Evolutionary conservation across 2,797 vertebrate genomes (phyloP).

Genomic region (Pipistrellus pygmaeus): DNA sequence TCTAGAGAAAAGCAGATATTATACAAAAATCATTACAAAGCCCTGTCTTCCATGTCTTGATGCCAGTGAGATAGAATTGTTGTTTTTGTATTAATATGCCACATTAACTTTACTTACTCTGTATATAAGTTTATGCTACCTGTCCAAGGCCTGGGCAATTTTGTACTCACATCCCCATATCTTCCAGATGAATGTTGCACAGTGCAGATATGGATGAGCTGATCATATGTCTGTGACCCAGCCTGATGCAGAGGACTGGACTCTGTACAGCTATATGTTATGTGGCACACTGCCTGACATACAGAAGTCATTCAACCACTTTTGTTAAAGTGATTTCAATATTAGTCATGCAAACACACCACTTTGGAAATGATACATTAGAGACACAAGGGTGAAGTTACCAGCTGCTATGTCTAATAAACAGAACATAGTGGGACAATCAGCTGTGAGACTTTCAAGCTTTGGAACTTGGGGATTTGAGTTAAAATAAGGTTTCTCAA

Average conservation of each 20-base stretch:
- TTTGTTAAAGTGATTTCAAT: background rate
- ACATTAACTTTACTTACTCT: background rate
- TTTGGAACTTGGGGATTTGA: conserved; percentile 35
- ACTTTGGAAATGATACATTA: background rate
- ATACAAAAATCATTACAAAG: background rate
- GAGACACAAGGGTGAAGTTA: background rate
- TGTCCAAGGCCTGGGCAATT: background rate
- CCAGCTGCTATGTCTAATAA: background rate
- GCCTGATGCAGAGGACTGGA: background rate
- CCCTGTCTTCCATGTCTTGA: background rate
- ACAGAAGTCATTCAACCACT: background rate
- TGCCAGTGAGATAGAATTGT: background rate
- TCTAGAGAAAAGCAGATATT: background rate
- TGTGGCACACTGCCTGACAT: background rate
- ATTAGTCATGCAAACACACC: background rate
- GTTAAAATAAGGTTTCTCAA: background rate
- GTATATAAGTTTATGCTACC: background rate
- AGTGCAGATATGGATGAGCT: background rate
- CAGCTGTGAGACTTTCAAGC: background rate
- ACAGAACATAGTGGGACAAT: background rate
- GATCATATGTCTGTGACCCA: background rate
- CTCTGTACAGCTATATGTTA: background rate
- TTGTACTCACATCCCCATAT: background rate
- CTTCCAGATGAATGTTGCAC: background rate
- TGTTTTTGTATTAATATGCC: background rate